phyloP scores from a whole-genome alignment of 2,113 vertebrate genomes.

The Corythornis madagascariensis region DNA sequence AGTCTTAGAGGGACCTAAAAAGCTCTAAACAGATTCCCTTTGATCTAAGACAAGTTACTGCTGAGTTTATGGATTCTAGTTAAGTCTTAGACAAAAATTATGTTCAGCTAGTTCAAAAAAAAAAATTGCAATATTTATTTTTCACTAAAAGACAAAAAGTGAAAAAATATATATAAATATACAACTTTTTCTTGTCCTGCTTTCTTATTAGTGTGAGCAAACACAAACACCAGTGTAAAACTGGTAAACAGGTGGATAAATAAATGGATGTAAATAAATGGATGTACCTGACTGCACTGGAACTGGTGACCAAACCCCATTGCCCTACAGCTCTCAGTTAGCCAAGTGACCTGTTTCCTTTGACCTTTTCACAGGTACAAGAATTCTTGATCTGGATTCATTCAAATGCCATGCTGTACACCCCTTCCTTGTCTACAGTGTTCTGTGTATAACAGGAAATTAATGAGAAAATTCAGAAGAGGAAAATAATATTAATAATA shows the following conservation, averaged over 20 bases:
- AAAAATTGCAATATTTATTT: background rate
- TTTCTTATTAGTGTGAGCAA: background rate
- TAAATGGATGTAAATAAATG: too few species aligned
- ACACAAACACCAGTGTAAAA: background rate
- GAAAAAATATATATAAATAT: too few species aligned
- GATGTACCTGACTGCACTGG: background rate
- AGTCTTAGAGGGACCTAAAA: slow-evolving; percentile 22
- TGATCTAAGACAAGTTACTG: background rate
- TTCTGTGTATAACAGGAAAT: background rate
- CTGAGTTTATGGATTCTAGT: background rate
- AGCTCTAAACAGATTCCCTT: background rate
- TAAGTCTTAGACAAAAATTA: background rate
- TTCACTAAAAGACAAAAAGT: background rate
- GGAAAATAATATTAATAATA: background rate
- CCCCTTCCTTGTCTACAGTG: background rate
- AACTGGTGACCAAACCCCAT: background rate
- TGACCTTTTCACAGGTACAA: background rate
- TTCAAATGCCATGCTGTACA: background rate
- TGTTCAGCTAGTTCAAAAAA: background rate
- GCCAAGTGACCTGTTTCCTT: background rate
- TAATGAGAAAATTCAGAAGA: background rate
- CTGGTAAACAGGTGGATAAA: background rate
- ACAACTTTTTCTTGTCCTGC: background rate
- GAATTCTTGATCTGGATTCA: background rate
- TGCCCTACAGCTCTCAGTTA: background rate